Conservation (phyloP, 2,888 invertebrate species). For the Parnassius apollo region DNA sequence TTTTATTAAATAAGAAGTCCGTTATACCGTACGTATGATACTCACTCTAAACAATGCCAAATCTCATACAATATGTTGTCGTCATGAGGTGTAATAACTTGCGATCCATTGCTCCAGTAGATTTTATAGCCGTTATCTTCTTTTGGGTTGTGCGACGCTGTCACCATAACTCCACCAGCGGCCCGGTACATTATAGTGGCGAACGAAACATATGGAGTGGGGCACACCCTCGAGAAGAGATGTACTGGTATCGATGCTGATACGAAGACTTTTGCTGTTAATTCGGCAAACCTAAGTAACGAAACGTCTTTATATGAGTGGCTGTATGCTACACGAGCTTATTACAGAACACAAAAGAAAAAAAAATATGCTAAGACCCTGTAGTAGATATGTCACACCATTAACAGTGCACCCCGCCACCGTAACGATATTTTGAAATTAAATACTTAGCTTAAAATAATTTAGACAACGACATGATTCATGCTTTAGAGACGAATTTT, state of each 20-base stretch:
- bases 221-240: constrained; percentile 89
- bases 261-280: constrained; percentile 92
- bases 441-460: no score
- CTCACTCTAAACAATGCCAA: constrained; percentile 84
- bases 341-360: no score
- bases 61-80: constrained; percentile 91
- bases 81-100: constrained; percentile 96
- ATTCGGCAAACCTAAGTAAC: constrained; percentile 65
- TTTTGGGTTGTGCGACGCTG: constrained; percentile 97
- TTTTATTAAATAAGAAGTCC: no score
- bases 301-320: background rate
- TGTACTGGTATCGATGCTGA: constrained; percentile 88
- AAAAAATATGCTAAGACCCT: no score
- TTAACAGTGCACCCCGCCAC: no score
- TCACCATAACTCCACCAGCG: constrained; percentile 95
- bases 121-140: constrained; percentile 99
- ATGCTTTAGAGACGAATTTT: no score
- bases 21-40: constrained; percentile 25
- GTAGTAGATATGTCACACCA: no score
- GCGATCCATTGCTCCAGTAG: constrained; percentile 97
- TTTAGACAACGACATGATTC: no score
- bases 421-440: no score
- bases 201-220: constrained; percentile 97
- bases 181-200: constrained; percentile 87
- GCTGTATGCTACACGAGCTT: no score